phyloP scores from a whole-genome alignment of 2,888 invertebrate genomes.

The Scelioninae gen. 2 region DNA sequence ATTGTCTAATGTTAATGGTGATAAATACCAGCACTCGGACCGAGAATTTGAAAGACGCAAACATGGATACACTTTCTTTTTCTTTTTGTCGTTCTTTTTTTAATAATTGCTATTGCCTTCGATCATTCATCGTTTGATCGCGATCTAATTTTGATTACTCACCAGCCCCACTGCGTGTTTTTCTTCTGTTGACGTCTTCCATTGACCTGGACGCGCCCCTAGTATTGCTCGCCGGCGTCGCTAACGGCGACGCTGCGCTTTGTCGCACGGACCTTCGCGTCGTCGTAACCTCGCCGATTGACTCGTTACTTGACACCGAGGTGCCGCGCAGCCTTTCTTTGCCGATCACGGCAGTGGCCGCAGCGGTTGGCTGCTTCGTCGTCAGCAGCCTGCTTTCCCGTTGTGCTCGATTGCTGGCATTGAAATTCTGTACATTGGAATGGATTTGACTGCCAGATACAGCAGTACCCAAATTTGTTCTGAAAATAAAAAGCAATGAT shows the following conservation, averaged over 20 bases:
- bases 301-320: slow-evolving; percentile 72
- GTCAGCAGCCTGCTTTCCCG: slow-evolving; percentile 73
- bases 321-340: slow-evolving; percentile 72
- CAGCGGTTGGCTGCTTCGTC: slow-evolving; percentile 68
- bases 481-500: too few species aligned
- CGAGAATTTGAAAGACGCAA: slow-evolving; percentile 50
- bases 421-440: slow-evolving; percentile 70
- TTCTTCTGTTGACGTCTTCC: slow-evolving; percentile 74
- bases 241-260: slow-evolving; percentile 73
- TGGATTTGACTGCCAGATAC: slow-evolving; percentile 70
- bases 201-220: slow-evolving; percentile 74
- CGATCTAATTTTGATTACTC: slow-evolving; percentile 65
- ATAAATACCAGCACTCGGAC: slow-evolving; percentile 23
- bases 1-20: slow-evolving; percentile 39
- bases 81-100: too few species aligned
- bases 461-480: slow-evolving; percentile 68
- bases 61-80: slow-evolving; percentile 35
- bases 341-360: slow-evolving; percentile 64
- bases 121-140: slow-evolving; percentile 58
- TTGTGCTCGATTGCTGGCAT: slow-evolving; percentile 71
- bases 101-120: slow-evolving; percentile 43
- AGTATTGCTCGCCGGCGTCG: slow-evolving; percentile 73
- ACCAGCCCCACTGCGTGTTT: slow-evolving; percentile 75
- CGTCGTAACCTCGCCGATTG: slow-evolving; percentile 71
- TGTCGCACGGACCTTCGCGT: slow-evolving; percentile 74